Evolutionary conservation across 2,113 vertebrate genomes (phyloP).

Genomic region (Sylvilagus bachmani): DNA sequence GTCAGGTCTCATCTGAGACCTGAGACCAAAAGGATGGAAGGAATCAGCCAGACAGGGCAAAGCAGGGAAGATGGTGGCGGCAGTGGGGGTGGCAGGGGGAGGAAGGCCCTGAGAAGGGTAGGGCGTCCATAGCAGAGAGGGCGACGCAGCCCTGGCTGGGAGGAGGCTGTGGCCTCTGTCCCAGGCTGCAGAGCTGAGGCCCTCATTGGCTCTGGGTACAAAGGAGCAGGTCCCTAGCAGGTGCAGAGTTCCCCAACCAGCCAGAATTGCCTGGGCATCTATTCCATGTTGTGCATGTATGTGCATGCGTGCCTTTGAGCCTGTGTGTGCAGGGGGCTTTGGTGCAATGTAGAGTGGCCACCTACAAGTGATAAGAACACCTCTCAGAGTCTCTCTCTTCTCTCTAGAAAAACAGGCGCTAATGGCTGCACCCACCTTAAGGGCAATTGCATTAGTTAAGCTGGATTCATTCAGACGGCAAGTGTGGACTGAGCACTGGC

Average conservation of each 20-base stretch:
- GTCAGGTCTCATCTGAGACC: not conserved
- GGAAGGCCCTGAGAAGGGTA: not conserved
- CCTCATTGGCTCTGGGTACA: not conserved
- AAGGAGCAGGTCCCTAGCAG: not conserved
- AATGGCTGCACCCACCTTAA: fast-evolving
- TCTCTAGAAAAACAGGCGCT: not conserved
- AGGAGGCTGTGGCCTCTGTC: not conserved
- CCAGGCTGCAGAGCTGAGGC: not conserved
- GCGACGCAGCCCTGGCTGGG: fast-evolving
- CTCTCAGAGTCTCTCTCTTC: not conserved
- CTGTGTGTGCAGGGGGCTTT: not conserved
- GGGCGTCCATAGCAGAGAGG: fast-evolving
- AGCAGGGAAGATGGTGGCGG: fast-evolving
- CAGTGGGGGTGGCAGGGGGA: not conserved
- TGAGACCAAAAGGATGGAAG: not conserved
- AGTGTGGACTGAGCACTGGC: not conserved
- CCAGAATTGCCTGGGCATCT: not conserved
- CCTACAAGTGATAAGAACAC: too few relatives aligned
- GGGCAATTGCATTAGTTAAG: not conserved
- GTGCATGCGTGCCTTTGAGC: fast-evolving
- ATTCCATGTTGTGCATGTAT: fast-evolving
- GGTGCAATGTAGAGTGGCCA: not conserved
- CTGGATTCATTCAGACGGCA: not conserved
- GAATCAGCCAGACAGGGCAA: not conserved
- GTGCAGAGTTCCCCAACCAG: not conserved